A percentile compares a stretch with the other conserved stretches of the same genome.
Conservation (phyloP, 2,113 vertebrate genomes). For the Hiodon alosoides region DNA sequence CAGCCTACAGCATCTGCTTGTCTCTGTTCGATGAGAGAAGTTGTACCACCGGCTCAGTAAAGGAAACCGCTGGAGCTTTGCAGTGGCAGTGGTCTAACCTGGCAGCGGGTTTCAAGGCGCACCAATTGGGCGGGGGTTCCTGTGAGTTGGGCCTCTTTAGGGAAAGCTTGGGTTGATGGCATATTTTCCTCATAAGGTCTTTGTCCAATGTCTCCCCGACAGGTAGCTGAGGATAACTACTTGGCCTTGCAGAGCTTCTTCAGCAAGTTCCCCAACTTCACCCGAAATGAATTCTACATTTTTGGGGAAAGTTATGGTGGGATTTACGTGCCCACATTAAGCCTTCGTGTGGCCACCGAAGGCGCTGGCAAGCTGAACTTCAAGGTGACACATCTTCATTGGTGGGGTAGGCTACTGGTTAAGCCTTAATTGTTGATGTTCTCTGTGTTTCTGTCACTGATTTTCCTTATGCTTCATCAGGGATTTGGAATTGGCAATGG, state of each 20-base stretch:
- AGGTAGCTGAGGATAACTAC: slow-evolving; percentile 69
- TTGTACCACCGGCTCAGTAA: no score
- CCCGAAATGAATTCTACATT: slow-evolving; percentile 63
- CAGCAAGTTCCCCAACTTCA: slow-evolving; percentile 64
- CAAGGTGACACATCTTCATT: slow-evolving; percentile 44
- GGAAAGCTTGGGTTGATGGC: neutral
- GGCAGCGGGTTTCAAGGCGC: no score
- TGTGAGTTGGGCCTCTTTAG: neutral
- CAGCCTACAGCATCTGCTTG: no score
- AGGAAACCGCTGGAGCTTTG: neutral
- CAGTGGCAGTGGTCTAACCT: neutral
- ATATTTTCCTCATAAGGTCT: neutral
- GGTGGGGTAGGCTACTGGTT: neutral
- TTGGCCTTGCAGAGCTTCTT: slow-evolving; percentile 64
- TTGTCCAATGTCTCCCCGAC: neutral
- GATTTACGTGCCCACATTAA: slow-evolving; percentile 63
- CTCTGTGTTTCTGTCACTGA: neutral
- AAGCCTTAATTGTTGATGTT: no score
- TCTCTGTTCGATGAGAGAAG: no score
- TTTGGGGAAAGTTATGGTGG: slow-evolving; percentile 72
- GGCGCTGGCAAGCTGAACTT: slow-evolving; percentile 51
- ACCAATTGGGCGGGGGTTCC: no score
- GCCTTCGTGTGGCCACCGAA: slow-evolving; percentile 51
- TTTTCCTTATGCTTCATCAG: slow-evolving; percentile 35
- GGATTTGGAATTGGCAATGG: slow-evolving; percentile 71